Evolutionary conservation across 2,888 invertebrate genomes (phyloP).

Genomic region (Pristionchus maxplancki): DNA sequence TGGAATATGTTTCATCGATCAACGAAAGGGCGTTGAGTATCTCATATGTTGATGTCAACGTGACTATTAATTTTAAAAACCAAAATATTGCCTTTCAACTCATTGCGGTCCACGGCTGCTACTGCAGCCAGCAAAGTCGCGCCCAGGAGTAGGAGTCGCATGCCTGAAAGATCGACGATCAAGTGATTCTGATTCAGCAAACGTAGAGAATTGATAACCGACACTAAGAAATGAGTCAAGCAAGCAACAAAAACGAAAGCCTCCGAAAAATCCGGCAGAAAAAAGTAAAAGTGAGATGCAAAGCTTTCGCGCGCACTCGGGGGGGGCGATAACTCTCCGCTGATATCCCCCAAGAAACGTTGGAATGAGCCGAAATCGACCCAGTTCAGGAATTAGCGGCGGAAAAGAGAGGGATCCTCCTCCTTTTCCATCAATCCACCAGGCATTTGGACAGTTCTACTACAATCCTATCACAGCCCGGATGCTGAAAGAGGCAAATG

Average conservation of each 20-base stretch:
- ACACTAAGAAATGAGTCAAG: not conserved
- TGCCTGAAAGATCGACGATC: not conserved
- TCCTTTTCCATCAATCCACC: not conserved
- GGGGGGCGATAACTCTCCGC: not conserved
- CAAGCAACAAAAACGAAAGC: not conserved
- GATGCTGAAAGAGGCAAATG: not conserved
- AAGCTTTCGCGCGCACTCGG: not conserved
- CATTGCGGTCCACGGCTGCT: not conserved
- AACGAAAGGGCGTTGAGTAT: not conserved
- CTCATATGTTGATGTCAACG: no score
- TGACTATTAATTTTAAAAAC: no score
- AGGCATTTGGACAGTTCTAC: slow-evolving; percentile 4
- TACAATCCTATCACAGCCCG: not conserved
- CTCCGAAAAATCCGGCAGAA: not conserved
- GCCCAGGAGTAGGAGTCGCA: not conserved
- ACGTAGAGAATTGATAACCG: not conserved
- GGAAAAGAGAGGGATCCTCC: not conserved
- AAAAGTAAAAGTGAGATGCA: not conserved
- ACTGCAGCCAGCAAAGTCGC: not conserved
- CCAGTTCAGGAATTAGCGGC: slow-evolving; percentile 44
- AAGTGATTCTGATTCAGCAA: not conserved
- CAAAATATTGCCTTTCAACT: slow-evolving; percentile 26
- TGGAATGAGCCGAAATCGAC: slow-evolving; percentile 28
- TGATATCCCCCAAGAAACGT: slow-evolving; percentile 22
- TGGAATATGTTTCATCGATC: not conserved